These are phyloP conservation scores for Alectoris magna DNA, from an alignment of 2,797 vertebrate species.

Conservation along the genomic window DNA sequence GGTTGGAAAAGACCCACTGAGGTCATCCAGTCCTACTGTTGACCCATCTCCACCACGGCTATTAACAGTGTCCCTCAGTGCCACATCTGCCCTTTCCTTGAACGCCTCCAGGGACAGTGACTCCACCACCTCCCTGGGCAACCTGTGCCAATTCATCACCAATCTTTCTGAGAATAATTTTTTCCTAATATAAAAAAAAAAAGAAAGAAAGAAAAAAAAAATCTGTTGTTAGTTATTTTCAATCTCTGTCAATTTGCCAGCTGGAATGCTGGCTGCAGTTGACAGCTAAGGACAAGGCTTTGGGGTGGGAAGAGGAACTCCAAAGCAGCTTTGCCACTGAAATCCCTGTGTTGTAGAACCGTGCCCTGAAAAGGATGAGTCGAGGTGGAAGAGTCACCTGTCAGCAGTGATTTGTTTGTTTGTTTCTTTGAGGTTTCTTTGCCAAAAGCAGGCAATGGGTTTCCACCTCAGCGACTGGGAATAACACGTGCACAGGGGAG, in stretches of 20 bases:
- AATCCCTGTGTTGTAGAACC: neutral
- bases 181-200: neutral
- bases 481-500: neutral
- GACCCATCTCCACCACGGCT: too few relatives aligned
- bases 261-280: neutral
- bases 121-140: too few relatives aligned
- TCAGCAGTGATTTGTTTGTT: neutral
- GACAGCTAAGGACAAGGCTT: neutral
- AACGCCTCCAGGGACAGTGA: too few relatives aligned
- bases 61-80: too few relatives aligned
- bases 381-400: neutral
- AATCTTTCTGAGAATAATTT: neutral
- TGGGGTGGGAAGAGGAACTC: neutral
- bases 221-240: neutral
- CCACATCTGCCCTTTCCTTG: too few relatives aligned
- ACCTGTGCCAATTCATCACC: neutral
- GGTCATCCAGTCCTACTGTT: too few relatives aligned
- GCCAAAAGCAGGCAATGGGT: neutral
- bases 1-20: too few relatives aligned
- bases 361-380: neutral
- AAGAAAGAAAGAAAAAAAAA: neutral
- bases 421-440: slow-evolving; percentile 1
- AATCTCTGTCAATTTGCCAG: neutral
- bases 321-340: rapidly evolving
- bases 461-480: neutral